phyloP scores from a whole-genome alignment of 23 tunicate species.

The Styela plicata region DNA sequence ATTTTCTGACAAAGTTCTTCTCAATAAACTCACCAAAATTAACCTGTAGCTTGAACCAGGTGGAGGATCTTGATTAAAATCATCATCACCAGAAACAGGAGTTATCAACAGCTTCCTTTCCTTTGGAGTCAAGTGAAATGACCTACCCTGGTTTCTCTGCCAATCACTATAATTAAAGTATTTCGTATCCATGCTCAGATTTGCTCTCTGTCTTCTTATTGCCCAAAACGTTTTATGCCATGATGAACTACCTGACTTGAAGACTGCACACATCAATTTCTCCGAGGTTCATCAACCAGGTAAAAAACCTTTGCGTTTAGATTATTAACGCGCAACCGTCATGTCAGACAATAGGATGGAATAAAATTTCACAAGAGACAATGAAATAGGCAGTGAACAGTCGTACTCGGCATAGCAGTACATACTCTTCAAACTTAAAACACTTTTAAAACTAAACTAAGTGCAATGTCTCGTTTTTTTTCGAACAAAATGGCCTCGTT shows the following conservation, averaged over 20 bases:
- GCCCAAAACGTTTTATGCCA: constrained; percentile 14
- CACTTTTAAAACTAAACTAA: too few relatives aligned
- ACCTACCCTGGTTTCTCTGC: not conserved
- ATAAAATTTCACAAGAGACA: too few relatives aligned
- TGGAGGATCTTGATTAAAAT: not conserved
- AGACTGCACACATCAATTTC: not conserved
- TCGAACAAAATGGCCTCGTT: too few relatives aligned
- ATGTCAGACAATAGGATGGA: too few relatives aligned
- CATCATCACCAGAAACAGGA: not conserved
- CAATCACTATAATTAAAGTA: not conserved
- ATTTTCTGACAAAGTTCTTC: too few relatives aligned
- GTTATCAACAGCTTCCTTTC: not conserved
- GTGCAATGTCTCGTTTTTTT: too few relatives aligned
- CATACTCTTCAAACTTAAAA: too few relatives aligned
- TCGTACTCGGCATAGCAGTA: too few relatives aligned
- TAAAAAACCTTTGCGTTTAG: too few relatives aligned
- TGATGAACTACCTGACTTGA: constrained; percentile 3
- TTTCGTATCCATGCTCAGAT: not conserved
- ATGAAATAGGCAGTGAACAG: too few relatives aligned
- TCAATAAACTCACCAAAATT: not conserved
- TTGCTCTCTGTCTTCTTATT: not conserved
- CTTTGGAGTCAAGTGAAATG: not conserved
- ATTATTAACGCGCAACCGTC: too few relatives aligned
- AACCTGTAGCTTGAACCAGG: not conserved
- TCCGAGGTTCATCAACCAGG: not conserved